Percentiles rank a stretch among this genome's conserved stretches.
Conservation (phyloP, 2,797 vertebrate genomes). For the Neomorphus geoffroyi region DNA sequence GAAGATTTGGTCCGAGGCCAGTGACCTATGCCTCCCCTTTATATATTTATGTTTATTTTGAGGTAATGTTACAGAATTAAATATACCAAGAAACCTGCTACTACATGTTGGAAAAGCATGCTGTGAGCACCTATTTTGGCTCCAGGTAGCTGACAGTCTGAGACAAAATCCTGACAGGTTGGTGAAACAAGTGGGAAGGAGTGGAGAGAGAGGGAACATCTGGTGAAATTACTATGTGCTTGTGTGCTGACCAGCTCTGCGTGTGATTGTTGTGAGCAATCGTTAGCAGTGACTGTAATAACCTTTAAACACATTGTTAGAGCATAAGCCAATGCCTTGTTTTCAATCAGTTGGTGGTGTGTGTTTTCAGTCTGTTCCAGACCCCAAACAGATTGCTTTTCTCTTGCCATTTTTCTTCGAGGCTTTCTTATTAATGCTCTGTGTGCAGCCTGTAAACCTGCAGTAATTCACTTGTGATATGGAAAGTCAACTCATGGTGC, state of each 20-base stretch:
- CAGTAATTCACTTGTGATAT: not conserved
- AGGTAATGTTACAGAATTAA: not conserved
- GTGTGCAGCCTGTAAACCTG: not conserved
- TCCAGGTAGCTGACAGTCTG: not conserved
- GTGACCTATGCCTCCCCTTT: not conserved
- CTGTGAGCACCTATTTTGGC: not conserved
- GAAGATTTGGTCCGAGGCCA: not conserved
- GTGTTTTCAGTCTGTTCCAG: not conserved
- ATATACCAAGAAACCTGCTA: not conserved
- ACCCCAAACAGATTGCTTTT: not conserved
- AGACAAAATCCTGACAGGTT: not conserved
- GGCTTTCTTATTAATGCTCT: not conserved
- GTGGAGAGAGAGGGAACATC: not conserved
- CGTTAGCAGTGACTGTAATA: not conserved
- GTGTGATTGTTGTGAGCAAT: not conserved
- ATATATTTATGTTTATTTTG: not conserved
- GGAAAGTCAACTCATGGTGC: not conserved
- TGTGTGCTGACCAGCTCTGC: not conserved
- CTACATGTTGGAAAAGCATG: not conserved
- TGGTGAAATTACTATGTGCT: not conserved
- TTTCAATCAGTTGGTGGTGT: not conserved
- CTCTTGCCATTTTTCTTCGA: not conserved
- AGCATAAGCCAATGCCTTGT: not conserved
- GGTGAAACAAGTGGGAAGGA: not conserved
- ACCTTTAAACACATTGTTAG: not conserved